Base-by-base conservation (phyloP, 2,113 vertebrate genomes). In the Colistium nudipinnis region DNA sequence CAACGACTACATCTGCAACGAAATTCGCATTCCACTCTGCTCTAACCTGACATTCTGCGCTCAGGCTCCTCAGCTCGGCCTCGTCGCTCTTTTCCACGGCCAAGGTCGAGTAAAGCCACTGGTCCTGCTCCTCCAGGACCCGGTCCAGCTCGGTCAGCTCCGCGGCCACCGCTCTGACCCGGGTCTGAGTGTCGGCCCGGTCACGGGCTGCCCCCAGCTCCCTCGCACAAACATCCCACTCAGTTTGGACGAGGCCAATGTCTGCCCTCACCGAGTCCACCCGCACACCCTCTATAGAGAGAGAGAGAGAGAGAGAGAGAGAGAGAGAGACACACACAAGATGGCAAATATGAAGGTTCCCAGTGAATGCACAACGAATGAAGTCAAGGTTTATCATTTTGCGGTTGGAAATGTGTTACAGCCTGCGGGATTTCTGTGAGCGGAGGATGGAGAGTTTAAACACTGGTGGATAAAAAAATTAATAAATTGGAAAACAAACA, bases 11-110 rank as follows among this genome's bases (percentile, higher is more conserved):
- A 31, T 31, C 8, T 7, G 39, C n/a, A 17, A n/a, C n/a, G n/a
- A 16, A n/a, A 1, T 19, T 31, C 27, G n/a, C 25, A 16, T 31
- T 41, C 19, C 33, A 55, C 17, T 1, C 12, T 24, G 25, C 25
- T 60, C 35, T 89, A 83, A 98, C 98, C 95, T 94, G 92, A 83
- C 92, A 96, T 19, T 92, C 88, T 4, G 92, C 91, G 7, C 89
- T 90, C 62, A 93, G 53, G 22, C 62, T 59, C 19, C 67, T 76
- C 27, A 94, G 83, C 35, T 90, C 45, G 2, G 85, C 54, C 27
- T 86, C 65, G 3, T 84, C 75, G 2, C 84, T 79, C 11, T 83
- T 76, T 24, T 63, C 20, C 4, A 62, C 70, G 49, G 82, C 20
- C 3, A 66, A 0, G 0, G 70, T 11, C 0, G 63, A 84, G 53